These are phyloP conservation scores for Meteorus colon DNA, from an alignment of 2,888 invertebrate species.

Conservation along the genomic window DNA sequence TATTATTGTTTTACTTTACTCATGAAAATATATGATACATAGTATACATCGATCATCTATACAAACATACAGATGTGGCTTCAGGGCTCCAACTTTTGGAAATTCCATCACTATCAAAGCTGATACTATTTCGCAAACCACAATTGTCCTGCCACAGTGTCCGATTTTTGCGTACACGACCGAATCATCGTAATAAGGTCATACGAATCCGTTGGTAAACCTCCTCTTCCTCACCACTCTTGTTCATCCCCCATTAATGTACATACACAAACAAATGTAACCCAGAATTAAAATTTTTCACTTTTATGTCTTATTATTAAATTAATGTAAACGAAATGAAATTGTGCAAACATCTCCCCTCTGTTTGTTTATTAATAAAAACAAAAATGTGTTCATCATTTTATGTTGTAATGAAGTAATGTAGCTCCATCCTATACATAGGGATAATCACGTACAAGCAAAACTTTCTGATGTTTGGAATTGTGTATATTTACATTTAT, in stretches of 20 bases:
- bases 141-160: constrained; percentile 35
- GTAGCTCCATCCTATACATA: neutral
- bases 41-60: neutral
- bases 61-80: neutral
- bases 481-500: too few species aligned
- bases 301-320: neutral
- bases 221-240: neutral
- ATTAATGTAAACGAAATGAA: neutral
- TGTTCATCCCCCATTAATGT: constrained; percentile 8
- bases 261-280: neutral
- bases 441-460: too few species aligned
- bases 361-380: neutral
- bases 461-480: too few species aligned
- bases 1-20: too few species aligned
- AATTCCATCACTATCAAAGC: constrained; percentile 30
- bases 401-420: neutral
- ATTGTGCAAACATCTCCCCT: neutral
- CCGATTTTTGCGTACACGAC: constrained; percentile 29
- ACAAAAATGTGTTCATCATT: neutral
- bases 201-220: constrained; percentile 18
- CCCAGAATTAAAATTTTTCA: neutral
- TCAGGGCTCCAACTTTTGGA: constrained; percentile 24
- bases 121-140: constrained; percentile 23
- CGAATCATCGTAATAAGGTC: constrained; percentile 8
- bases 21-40: too few species aligned